Evolutionary conservation across 2,888 invertebrate species (phyloP).

Genomic region (Pteria penguin): DNA sequence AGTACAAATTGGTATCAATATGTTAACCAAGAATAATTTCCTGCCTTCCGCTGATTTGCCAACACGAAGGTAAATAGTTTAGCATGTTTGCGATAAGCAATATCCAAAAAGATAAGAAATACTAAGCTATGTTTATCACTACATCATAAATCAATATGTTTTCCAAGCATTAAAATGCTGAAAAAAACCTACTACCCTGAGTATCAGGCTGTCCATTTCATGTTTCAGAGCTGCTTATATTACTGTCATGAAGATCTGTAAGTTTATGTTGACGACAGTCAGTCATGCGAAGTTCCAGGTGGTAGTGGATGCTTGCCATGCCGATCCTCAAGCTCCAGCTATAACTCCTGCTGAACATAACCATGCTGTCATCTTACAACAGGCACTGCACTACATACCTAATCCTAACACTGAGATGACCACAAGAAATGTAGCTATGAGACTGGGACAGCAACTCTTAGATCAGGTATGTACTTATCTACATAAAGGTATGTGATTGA

Average conservation of each 20-base stretch:
- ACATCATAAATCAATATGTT: too few species aligned
- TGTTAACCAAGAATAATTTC: constrained; percentile 92
- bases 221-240: constrained; percentile 88
- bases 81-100: too few species aligned
- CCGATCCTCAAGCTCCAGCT: constrained; percentile 82
- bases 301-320: constrained; percentile 83
- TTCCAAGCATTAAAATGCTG: too few species aligned
- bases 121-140: too few species aligned
- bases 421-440: constrained; percentile 90
- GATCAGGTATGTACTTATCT: constrained; percentile 88
- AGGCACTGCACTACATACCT: constrained; percentile 91
- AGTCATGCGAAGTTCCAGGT: constrained; percentile 84
- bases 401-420: constrained; percentile 91
- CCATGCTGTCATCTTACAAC: constrained; percentile 85
- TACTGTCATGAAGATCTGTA: constrained; percentile 92
- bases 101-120: too few species aligned
- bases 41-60: constrained; percentile 89
- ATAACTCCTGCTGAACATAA: constrained; percentile 78
- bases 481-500: too few species aligned
- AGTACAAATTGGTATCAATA: constrained; percentile 84
- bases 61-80: constrained; percentile 83
- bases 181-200: too few species aligned
- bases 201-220: background rate
- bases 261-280: constrained; percentile 92
- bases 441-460: constrained; percentile 90